Evolutionary conservation across 2,797 vertebrate species (phyloP).

Genomic region (Hybognathus amarus): DNA sequence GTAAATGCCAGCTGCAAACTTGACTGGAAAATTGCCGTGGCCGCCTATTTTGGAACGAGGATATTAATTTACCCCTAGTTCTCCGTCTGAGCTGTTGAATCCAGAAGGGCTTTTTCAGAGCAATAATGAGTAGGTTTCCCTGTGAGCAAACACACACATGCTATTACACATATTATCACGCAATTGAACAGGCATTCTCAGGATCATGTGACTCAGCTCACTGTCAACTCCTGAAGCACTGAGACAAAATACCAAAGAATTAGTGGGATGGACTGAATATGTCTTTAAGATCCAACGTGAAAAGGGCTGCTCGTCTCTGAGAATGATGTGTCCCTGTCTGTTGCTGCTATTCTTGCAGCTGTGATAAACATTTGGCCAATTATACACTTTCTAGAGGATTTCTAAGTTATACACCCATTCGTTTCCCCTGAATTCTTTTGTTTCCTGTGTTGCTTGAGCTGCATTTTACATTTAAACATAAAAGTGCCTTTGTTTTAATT

Average conservation of each 20-base stretch:
- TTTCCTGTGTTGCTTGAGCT: background rate
- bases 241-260: conserved; percentile 32
- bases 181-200: conserved; percentile 18
- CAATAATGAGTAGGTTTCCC: conserved; percentile 57
- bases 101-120: conserved; percentile 33
- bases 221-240: conserved; percentile 14
- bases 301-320: background rate
- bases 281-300: conserved; percentile 19
- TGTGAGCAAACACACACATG: conserved; percentile 47
- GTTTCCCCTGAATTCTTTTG: background rate
- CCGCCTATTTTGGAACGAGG: conserved; percentile 35
- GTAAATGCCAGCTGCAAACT: conserved; percentile 58
- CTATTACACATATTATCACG: conserved; percentile 25
- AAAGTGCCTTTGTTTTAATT: background rate
- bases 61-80: conserved; percentile 59
- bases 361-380: conserved; percentile 7
- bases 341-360: conserved; percentile 22
- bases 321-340: conserved; percentile 10
- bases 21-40: conserved; percentile 69
- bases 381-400: background rate
- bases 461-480: background rate
- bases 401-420: background rate
- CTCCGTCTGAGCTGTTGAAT: conserved; percentile 45
- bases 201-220: conserved; percentile 31
- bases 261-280: conserved; percentile 36